Evolutionary conservation across 2,113 vertebrate genomes (phyloP).

Genomic region (Aegotheles bennettii): DNA sequence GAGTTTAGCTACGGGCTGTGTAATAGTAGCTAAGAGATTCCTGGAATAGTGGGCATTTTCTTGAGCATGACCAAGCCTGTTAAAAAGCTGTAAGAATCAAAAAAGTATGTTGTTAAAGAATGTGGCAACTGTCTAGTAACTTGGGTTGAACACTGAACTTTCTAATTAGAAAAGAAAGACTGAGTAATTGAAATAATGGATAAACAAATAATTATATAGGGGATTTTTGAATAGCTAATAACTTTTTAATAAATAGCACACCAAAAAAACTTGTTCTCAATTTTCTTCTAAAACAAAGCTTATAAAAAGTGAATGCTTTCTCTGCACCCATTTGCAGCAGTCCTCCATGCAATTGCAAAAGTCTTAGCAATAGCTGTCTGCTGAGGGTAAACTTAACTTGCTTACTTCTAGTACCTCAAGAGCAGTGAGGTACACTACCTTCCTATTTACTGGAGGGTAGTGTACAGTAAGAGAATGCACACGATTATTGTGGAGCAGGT

Average conservation of each 20-base stretch:
- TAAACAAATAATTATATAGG: neutral
- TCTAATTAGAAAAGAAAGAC: neutral
- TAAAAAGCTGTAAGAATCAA: neutral
- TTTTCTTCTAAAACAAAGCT: neutral
- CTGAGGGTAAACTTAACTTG: neutral
- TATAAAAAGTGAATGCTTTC: neutral
- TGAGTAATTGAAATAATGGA: neutral
- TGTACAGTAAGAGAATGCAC: neutral
- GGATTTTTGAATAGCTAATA: neutral
- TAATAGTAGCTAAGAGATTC: neutral
- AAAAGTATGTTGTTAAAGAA: neutral
- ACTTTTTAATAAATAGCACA: neutral
- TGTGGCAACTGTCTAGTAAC: neutral
- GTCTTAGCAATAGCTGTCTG: neutral
- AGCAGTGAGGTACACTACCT: neutral
- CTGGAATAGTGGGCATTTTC: neutral
- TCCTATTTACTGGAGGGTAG: fast-evolving
- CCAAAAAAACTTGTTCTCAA: neutral
- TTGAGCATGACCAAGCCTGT: neutral
- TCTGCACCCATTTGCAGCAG: neutral
- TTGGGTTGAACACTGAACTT: neutral
- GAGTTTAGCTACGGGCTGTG: neutral
- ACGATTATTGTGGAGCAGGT: neutral
- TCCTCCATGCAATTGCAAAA: neutral
- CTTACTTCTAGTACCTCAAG: neutral